Conservation (phyloP, 1,140 invertebrate genomes). For the Euglossa dilemma region DNA sequence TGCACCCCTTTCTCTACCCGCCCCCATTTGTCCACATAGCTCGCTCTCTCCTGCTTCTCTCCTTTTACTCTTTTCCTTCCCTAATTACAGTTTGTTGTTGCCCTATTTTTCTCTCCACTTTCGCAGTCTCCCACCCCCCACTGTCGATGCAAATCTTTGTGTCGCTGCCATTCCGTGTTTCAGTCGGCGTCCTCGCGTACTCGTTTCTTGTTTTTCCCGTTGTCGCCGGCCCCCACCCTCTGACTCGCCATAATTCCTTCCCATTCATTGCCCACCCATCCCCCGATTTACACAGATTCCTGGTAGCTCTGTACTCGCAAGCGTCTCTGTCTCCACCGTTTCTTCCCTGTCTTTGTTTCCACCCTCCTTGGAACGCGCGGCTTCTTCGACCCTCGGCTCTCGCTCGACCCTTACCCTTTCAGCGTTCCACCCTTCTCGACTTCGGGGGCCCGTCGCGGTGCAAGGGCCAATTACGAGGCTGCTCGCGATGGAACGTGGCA, state of each 20-base stretch:
- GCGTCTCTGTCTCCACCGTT: not conserved
- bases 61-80: not conserved
- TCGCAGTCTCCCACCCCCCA: too few relatives aligned
- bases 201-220: not conserved
- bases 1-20: constrained; percentile 22
- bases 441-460: constrained; percentile 38
- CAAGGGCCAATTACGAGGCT: constrained; percentile 70
- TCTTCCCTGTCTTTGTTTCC: not conserved
- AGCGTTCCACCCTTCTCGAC: constrained; percentile 19
- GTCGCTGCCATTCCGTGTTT: not conserved
- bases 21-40: constrained; percentile 31
- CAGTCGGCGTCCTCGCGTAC: not conserved
- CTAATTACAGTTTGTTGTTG: constrained; percentile 46
- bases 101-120: not conserved
- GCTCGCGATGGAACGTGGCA: constrained; percentile 45
- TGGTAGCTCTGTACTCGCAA: not conserved
- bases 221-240: too few relatives aligned
- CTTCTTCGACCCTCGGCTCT: not conserved
- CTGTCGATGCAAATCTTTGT: not conserved
- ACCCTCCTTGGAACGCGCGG: too few relatives aligned
- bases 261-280: not conserved
- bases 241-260: constrained; percentile 1
- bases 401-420: constrained; percentile 48
- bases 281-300: constrained; percentile 12
- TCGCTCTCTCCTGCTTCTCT: not conserved